Evolutionary conservation across 64 coral and sea anemone species (phyloP), one percentile per base, ranked within the genome.

Genomic region (Stylophora pistillata): DNA sequence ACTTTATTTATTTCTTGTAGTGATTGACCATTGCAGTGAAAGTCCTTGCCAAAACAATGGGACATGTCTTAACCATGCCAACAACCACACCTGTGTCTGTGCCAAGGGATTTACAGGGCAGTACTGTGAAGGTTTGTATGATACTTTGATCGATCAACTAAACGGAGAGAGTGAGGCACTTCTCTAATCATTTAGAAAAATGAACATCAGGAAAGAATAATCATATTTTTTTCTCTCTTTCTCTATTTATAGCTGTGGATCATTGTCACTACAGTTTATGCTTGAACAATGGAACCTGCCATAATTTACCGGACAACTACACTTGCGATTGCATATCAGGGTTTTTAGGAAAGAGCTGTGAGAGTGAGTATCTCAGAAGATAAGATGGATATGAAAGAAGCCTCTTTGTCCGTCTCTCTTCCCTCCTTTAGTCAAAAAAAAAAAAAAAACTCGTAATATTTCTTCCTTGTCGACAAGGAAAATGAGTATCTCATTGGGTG

Each of bases 31-130:
- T 52, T 76, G 73, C 10, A 53, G 21, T 21, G 23, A 76, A 4
- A 21, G 34, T 10, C 73, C 73, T 76, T 76, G 73, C 20, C 31
- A 54, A 53, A 76, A 76, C 34, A 76, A 76, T 52, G 73, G 73
- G 30, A 76, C 31, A 10, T 76, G 73, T 21, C 37, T 23, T 18
- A 76, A 53, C 23, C 37, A 10, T n/a, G 20, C 15, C 15, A 3
- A 76, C 23, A 76, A 47, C 33, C n/a, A 76, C 74, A 76, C 32
- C 3, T 76, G 74, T 53, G 11, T 23, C 11, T 76, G 74, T 13
- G 34, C 1, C 0, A 6, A 14, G 7, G 18, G 30, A n/a, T 53
- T 76, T 18, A 55, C 12, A 53, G 74, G 74, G 25, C 15, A 53
- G 12, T 23, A 53, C 20, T 76, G 74, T n/a, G 33, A 76, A 76